Evolutionary conservation across 1,140 invertebrate genomes (phyloP), one percentile per base, ranked within the genome.

Genomic region (Lepidurus packardi): DNA sequence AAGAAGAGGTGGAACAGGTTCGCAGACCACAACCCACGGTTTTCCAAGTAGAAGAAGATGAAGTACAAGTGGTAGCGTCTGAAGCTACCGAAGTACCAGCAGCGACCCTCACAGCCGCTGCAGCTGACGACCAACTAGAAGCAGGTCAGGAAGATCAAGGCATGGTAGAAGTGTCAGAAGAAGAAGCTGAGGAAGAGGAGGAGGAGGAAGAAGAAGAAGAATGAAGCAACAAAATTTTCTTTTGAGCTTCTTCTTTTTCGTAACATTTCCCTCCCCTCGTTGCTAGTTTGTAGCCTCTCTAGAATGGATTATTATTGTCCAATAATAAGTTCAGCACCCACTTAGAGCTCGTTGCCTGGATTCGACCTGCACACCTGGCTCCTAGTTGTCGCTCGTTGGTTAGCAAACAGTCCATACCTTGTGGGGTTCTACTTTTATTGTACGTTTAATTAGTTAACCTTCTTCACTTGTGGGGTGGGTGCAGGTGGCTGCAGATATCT

Each of bases 291-390:
- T 65, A 65, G 53, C 53, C 1, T 65, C 53, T 65, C 10, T n/a
- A 65, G 53, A 65, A 65, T 65, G 53, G 45, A n/a, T 65, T 65
- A 65, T 65, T 65, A 65, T 65, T 65, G 53, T 13, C n/a, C 13
- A 65, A 21, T 65, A 65, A 65, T 65, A 65, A 65, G 9, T 21
- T 65, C 53, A 65, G 53, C 16, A 65, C 53, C 53, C 21, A 65
- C 16, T 65, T 65, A n/a, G 53, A 65, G 53, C 53, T 65, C 53
- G 53, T 65, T 65, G 53, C 53, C 53, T 65, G 53, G 53, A 65
- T 65, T 65, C 53, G 53, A 65, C 53, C 53, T 65, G 53, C 53
- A 65, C 53, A 65, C 53, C 53, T 65, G 53, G 53, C 53, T 65
- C 53, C 53, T 65, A 65, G 53, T 65, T 65, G 53, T 65, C 53